Percentiles rank a stretch among this genome's conserved stretches.
These are phyloP conservation scores for Cyprinella venusta DNA, from an alignment of 2,797 vertebrate genomes.

Conservation along the genomic window DNA sequence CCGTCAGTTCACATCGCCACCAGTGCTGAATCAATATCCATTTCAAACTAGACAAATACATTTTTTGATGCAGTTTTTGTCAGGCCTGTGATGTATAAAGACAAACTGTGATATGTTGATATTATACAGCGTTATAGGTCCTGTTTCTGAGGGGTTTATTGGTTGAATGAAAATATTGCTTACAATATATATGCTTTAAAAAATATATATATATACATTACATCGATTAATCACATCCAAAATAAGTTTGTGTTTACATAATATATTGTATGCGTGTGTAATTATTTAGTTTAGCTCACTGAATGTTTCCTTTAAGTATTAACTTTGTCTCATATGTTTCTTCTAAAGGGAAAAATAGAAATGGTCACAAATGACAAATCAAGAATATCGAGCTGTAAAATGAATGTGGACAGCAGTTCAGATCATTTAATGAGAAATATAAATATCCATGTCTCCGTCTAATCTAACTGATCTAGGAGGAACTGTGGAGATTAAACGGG, in stretches of 20 bases:
- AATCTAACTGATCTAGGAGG: not conserved
- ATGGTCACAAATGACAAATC: no score
- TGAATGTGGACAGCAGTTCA: no score
- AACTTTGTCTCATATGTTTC: not conserved
- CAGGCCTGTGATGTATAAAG: constrained; percentile 5
- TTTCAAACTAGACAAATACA: constrained; percentile 31
- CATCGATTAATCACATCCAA: no score
- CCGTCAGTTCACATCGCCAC: constrained; percentile 61
- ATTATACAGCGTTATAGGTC: not conserved
- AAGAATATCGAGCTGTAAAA: not conserved
- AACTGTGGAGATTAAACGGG: not conserved
- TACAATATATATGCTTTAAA: no score
- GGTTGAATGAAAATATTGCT: not conserved
- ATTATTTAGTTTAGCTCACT: not conserved
- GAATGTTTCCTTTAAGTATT: not conserved
- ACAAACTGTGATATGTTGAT: not conserved
- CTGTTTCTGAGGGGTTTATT: not conserved
- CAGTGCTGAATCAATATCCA: constrained; percentile 53
- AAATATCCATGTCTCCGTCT: not conserved
- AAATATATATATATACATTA: not conserved
- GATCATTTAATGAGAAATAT: not conserved
- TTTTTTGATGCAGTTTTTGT: constrained; percentile 3
- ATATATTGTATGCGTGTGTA: no score
- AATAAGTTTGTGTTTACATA: no score
- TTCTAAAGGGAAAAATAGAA: not conserved